These are phyloP conservation scores for Mustela lutreola DNA, from an alignment of 2,113 vertebrate species.

Conservation along the genomic window DNA sequence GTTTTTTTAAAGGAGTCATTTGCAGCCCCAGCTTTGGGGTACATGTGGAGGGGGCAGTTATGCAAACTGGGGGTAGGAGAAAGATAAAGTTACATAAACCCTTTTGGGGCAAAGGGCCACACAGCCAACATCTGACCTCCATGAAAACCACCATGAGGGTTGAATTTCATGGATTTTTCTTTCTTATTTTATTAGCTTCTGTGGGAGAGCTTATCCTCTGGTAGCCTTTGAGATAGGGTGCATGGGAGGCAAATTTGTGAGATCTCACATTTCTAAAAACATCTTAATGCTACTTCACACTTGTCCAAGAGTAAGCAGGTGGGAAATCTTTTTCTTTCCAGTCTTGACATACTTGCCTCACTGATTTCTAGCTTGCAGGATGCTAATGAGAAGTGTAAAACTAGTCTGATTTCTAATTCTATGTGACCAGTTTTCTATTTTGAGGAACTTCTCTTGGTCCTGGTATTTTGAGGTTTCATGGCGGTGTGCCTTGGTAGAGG, in stretches of 20 bases:
- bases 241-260: background rate
- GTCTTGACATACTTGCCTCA: background rate
- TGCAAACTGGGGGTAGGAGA: background rate
- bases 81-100: background rate
- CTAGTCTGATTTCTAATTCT: background rate
- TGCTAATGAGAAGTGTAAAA: background rate
- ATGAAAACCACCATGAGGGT: background rate
- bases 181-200: background rate
- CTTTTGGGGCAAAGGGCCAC: background rate
- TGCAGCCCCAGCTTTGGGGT: background rate
- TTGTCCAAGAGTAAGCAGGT: background rate
- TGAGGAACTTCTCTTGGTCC: background rate
- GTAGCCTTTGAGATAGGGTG: background rate
- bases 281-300: background rate
- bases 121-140: background rate
- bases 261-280: conserved; percentile 14
- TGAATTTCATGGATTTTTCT: background rate
- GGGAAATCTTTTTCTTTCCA: conserved; percentile 6
- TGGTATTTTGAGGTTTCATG: background rate
- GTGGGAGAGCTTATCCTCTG: background rate
- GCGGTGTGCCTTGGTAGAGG: background rate
- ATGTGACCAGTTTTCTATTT: background rate
- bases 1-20: background rate
- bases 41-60: background rate
- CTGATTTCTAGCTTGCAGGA: background rate